Conservation (phyloP, 2,113 vertebrate species). For the Gnathonemus echidnorhynchus region DNA sequence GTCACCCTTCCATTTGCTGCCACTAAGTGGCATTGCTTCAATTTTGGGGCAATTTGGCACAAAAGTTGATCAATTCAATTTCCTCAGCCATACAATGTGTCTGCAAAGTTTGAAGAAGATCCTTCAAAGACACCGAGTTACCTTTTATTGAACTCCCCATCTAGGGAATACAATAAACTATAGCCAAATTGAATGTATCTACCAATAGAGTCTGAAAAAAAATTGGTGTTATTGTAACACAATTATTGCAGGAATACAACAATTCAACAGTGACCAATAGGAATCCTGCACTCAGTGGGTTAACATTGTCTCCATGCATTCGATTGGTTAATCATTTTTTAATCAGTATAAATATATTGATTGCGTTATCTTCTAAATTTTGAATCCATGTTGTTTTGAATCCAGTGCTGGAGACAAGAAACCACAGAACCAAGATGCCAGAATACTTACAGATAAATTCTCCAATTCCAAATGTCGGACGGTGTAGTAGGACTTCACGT, state of each 20-base stretch:
- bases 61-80: no score
- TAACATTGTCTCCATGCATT: background rate
- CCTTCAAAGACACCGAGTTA: background rate
- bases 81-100: background rate
- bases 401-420: background rate
- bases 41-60: no score
- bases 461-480: conserved; percentile 86
- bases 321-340: background rate
- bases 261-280: background rate
- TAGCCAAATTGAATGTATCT: background rate
- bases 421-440: background rate
- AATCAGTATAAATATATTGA: background rate
- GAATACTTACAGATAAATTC: conserved; percentile 71
- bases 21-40: background rate
- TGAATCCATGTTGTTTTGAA: background rate
- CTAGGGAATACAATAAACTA: background rate
- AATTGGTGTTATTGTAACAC: background rate
- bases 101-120: background rate
- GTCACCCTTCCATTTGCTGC: background rate
- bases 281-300: background rate
- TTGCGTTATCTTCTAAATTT: background rate
- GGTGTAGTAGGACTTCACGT: conserved; percentile 91
- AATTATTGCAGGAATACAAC: background rate
- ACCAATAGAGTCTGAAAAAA: background rate
- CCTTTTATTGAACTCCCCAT: background rate